phyloP scores from a whole-genome alignment of 2,797 vertebrate genomes.

The Eleutherodactylus coqui region DNA sequence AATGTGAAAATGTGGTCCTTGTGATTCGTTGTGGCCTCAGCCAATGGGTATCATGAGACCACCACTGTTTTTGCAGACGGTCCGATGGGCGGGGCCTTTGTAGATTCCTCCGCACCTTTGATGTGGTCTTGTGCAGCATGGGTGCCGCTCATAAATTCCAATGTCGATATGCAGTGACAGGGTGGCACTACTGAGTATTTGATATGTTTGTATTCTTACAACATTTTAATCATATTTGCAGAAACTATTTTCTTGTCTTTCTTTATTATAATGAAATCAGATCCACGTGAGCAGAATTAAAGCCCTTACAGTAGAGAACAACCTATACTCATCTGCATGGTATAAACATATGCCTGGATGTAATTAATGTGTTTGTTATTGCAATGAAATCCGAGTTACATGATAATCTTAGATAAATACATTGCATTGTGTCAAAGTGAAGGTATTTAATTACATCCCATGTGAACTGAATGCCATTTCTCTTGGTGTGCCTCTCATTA shows the following conservation, averaged over 20 bases:
- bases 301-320: not conserved
- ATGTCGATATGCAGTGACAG: too few species aligned
- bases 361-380: slow-evolving; percentile 12
- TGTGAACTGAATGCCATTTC: slow-evolving; percentile 21
- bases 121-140: too few species aligned
- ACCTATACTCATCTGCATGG: not conserved
- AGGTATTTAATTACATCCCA: not conserved
- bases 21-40: too few species aligned
- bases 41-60: too few species aligned
- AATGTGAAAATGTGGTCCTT: too few species aligned
- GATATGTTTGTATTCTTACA: not conserved
- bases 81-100: too few species aligned
- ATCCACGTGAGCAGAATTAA: not conserved
- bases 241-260: too few species aligned
- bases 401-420: not conserved
- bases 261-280: not conserved
- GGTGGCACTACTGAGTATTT: too few species aligned
- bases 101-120: too few species aligned
- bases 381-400: not conserved
- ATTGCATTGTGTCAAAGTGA: not conserved
- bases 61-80: too few species aligned
- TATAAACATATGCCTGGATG: not conserved
- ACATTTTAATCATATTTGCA: not conserved
- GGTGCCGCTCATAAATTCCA: too few species aligned
- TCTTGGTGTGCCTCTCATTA: slow-evolving; percentile 19